Conservation (phyloP, 2,113 vertebrate species). For the Atlantisia rogersi region DNA sequence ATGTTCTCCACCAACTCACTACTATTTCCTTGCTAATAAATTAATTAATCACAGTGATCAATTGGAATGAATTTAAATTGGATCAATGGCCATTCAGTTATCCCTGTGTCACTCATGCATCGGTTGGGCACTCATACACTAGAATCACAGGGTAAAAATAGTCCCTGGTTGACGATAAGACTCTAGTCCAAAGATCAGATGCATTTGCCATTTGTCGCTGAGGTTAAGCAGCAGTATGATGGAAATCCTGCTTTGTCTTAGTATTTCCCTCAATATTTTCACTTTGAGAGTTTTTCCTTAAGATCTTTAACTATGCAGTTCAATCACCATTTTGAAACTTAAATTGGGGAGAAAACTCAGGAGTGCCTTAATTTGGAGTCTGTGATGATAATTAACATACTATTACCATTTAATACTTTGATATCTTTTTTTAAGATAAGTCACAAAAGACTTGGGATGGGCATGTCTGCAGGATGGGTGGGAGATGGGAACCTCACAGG, state of each 20-base stretch:
- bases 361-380: neutral
- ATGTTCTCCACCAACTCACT: neutral
- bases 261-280: neutral
- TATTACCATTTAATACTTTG: neutral
- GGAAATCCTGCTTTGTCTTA: neutral
- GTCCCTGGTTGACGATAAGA: neutral
- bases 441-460: neutral
- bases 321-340: neutral
- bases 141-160: neutral
- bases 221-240: neutral
- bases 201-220: neutral
- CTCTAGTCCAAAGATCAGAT: neutral
- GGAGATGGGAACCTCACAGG: neutral
- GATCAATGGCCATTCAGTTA: neutral
- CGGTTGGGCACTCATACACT: neutral
- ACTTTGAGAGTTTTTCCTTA: neutral
- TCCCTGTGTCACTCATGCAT: neutral
- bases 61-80: neutral
- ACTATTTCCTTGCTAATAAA: constrained; percentile 5
- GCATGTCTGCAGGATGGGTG: neutral
- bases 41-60: neutral
- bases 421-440: neutral
- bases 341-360: neutral
- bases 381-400: neutral
- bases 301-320: neutral